A percentile compares a stretch with the other conserved stretches of the same genome.
These are phyloP conservation scores for Phyllopteryx taeniolatus DNA, from an alignment of 2,113 vertebrate species.

Conservation along the genomic window DNA sequence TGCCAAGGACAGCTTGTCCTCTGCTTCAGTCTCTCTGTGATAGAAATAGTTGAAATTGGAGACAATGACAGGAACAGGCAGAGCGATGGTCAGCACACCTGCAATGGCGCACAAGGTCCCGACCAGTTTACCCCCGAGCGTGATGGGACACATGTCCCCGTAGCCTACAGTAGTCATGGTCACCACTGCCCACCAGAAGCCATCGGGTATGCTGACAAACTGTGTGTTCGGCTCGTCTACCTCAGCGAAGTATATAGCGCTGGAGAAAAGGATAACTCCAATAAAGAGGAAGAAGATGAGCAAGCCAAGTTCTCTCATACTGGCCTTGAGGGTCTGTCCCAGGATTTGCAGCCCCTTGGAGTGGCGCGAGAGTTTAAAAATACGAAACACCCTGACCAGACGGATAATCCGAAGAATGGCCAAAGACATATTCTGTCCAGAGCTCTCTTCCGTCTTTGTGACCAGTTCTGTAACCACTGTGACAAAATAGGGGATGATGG, in stretches of 20 bases:
- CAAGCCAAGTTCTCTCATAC: constrained; percentile 86
- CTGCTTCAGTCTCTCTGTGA: constrained; percentile 90
- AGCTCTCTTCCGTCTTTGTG: constrained; percentile 78
- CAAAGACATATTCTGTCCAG: constrained; percentile 93
- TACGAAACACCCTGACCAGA: constrained; percentile 93
- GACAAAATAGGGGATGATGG: constrained; percentile 95
- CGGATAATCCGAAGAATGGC: constrained; percentile 93
- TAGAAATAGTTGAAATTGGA: constrained; percentile 99
- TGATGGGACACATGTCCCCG: constrained; percentile 94
- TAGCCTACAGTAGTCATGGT: constrained; percentile 99
- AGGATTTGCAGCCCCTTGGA: constrained; percentile 90
- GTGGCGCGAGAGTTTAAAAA: constrained; percentile 94
- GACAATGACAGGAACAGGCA: constrained; percentile 96
- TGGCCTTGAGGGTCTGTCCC: constrained; percentile 89
- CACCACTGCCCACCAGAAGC: constrained; percentile 99
- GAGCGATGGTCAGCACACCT: constrained; percentile 91
- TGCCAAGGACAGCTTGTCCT: constrained; percentile 80
- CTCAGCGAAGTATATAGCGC: constrained; percentile 93
- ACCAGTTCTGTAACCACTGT: constrained; percentile 85
- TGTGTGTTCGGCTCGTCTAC: constrained; percentile 92
- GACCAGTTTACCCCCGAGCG: constrained; percentile 89
- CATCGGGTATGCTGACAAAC: constrained; percentile 95
- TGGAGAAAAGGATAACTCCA: constrained; percentile 96
- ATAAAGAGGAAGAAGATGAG: constrained; percentile 99
- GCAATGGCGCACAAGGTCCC: constrained; percentile 94